phyloP scores from a whole-genome alignment of 2,888 invertebrate genomes.

The Pterostichus madidus region DNA sequence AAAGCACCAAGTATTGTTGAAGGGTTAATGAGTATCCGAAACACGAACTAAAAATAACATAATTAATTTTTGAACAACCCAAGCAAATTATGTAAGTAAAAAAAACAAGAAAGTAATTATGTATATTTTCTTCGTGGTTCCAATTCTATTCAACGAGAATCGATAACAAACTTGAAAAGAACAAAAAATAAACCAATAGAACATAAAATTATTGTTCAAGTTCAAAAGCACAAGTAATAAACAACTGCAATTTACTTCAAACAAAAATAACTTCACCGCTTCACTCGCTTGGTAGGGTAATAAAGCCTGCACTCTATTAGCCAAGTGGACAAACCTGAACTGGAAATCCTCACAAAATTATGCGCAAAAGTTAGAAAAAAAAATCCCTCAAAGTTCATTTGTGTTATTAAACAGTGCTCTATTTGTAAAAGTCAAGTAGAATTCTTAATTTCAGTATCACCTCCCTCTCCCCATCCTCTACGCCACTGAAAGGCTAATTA shows the following conservation, averaged over 20 bases:
- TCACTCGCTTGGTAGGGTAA: background rate
- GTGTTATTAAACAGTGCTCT: background rate
- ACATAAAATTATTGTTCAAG: constrained; percentile 16
- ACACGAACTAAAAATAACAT: constrained; percentile 1
- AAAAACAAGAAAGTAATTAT: constrained; percentile 6
- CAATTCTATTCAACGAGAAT: background rate
- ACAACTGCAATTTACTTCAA: constrained; percentile 17
- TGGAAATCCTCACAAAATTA: background rate
- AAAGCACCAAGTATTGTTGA: background rate
- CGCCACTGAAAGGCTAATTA: constrained; percentile 22
- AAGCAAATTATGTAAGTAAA: constrained; percentile 18
- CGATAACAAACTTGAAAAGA: constrained; percentile 2
- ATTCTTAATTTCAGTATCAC: constrained; percentile 39
- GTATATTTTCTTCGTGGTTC: constrained; percentile 2
- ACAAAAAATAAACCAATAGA: constrained; percentile 20
- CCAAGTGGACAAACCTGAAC: background rate
- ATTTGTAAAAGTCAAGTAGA: constrained; percentile 44
- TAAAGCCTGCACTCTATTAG: background rate
- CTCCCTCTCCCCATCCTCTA: background rate
- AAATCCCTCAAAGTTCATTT: background rate
- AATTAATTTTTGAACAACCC: constrained; percentile 16
- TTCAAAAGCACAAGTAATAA: constrained; percentile 13
- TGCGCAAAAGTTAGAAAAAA: background rate
- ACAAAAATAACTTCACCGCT: background rate
- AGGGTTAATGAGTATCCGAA: background rate